Evolutionary conservation across 2,797 vertebrate genomes (phyloP).

Genomic region (Decapterus maruadsi): DNA sequence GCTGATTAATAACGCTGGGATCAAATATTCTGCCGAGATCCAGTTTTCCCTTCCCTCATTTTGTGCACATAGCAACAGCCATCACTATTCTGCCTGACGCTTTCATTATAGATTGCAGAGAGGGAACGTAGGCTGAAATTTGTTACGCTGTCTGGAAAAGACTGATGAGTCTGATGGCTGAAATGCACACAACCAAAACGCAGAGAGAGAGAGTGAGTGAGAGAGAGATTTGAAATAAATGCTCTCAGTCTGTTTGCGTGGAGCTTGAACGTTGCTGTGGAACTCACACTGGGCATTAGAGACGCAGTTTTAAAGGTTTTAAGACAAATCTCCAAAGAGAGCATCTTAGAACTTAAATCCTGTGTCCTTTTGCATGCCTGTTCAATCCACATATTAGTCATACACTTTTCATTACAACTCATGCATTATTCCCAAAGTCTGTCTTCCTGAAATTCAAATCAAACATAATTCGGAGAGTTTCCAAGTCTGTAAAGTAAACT

Average conservation of each 20-base stretch:
- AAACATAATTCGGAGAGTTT: conserved; percentile 18
- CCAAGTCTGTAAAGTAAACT: conserved; percentile 3
- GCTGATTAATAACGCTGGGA: conserved; percentile 10
- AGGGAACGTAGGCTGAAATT: conserved; percentile 49
- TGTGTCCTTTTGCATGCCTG: conserved; percentile 12
- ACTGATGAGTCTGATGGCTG: conserved; percentile 61
- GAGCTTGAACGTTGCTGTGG: not conserved
- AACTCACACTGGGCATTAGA: not conserved
- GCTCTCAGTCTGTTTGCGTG: conserved; percentile 12
- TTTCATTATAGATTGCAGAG: conserved; percentile 54
- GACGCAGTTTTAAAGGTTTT: conserved; percentile 18
- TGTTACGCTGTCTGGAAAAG: conserved; percentile 60
- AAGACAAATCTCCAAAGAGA: conserved; percentile 27
- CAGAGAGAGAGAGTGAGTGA: too few relatives aligned
- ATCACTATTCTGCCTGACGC: conserved; percentile 53
- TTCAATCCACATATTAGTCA: conserved; percentile 34
- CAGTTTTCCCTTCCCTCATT: conserved; percentile 22
- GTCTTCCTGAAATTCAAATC: conserved; percentile 19
- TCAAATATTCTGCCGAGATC: conserved; percentile 14
- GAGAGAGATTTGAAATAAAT: conserved; percentile 34
- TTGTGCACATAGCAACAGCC: conserved; percentile 43
- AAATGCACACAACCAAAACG: conserved; percentile 39
- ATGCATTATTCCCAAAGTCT: conserved; percentile 26
- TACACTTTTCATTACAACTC: conserved; percentile 13
- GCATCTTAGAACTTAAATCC: not conserved